phyloP scores from a whole-genome alignment of 1,140 invertebrate genomes.

The Heliconius eleuchia region DNA sequence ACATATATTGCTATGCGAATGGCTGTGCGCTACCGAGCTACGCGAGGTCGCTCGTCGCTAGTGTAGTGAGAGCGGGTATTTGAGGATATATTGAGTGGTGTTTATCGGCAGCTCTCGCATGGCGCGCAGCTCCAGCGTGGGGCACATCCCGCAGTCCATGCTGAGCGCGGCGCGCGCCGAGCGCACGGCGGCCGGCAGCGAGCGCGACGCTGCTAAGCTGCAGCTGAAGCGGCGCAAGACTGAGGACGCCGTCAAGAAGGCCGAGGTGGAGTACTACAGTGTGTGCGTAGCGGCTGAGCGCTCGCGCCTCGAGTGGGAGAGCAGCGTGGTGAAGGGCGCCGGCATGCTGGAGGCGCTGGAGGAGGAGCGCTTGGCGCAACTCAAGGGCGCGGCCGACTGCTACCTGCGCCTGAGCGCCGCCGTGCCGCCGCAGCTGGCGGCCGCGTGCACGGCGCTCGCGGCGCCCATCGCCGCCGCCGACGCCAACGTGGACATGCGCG shows the following conservation, averaged over 20 bases:
- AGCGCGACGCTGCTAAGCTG: slow-evolving; percentile 85
- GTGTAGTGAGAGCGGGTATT: not conserved
- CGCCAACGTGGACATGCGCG: slow-evolving; percentile 87
- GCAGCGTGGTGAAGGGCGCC: slow-evolving; percentile 90
- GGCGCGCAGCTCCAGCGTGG: slow-evolving; percentile 73
- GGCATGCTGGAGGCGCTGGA: slow-evolving; percentile 91
- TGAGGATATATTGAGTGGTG: not conserved
- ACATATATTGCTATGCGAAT: slow-evolving; percentile 42
- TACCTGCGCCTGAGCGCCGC: slow-evolving; percentile 90
- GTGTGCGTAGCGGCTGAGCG: slow-evolving; percentile 93
- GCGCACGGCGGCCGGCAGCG: slow-evolving; percentile 59
- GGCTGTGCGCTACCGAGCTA: not conserved
- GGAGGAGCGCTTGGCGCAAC: slow-evolving; percentile 91
- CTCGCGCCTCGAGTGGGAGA: slow-evolving; percentile 88
- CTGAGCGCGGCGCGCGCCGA: slow-evolving; percentile 70
- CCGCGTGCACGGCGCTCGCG: slow-evolving; percentile 82
- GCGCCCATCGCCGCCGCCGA: slow-evolving; percentile 87
- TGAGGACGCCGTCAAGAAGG: slow-evolving; percentile 93
- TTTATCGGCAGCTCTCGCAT: slow-evolving; percentile 61
- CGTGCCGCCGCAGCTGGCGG: slow-evolving; percentile 87
- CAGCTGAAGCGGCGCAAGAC: slow-evolving; percentile 94
- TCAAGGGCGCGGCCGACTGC: slow-evolving; percentile 83
- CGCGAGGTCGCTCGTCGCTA: slow-evolving; percentile 7
- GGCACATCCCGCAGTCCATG: slow-evolving; percentile 74
- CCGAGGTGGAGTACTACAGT: slow-evolving; percentile 96